These are phyloP conservation scores for Vanacampus margaritifer DNA, from an alignment of 2,113 vertebrate genomes.

Conservation along the genomic window DNA sequence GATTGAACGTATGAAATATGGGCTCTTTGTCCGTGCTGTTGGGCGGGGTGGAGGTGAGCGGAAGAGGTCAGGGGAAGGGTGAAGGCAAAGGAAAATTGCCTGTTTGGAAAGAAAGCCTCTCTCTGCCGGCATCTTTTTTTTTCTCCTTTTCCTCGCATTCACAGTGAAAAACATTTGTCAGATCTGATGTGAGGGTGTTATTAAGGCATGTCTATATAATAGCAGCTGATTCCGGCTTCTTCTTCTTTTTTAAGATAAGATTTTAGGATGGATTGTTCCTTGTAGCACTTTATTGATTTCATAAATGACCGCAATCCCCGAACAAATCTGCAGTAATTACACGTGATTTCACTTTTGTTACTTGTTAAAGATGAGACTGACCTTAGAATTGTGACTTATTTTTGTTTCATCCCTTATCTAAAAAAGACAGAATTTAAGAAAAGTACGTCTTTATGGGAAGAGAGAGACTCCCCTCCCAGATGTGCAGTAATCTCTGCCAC, in stretches of 20 bases:
- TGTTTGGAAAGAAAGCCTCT: constrained; percentile 52
- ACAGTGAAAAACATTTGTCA: background rate
- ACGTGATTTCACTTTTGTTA: too few relatives aligned
- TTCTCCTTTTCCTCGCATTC: background rate
- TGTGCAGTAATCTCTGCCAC: background rate
- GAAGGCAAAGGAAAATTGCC: constrained; percentile 68
- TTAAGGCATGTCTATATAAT: constrained; percentile 63
- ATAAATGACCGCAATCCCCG: too few relatives aligned
- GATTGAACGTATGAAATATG: constrained; percentile 73
- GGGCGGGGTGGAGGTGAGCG: constrained; percentile 65
- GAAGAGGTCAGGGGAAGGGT: constrained; percentile 62
- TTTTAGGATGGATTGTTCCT: background rate
- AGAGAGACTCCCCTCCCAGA: background rate
- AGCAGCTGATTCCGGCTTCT: constrained; percentile 44
- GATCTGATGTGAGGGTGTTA: constrained; percentile 38
- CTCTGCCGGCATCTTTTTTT: constrained; percentile 32
- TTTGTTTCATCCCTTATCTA: background rate
- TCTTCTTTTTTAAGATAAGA: constrained; percentile 46
- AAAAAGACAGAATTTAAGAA: background rate
- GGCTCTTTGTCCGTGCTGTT: constrained; percentile 64
- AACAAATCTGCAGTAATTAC: too few relatives aligned
- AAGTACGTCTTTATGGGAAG: background rate
- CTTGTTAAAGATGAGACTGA: too few relatives aligned
- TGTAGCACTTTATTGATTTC: too few relatives aligned
- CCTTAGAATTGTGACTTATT: too few relatives aligned